A percentile compares a stretch with the other conserved stretches of the same genome.
phyloP scores from a whole-genome alignment of 1,140 invertebrate genomes.

The Sminthurides bifidus region DNA sequence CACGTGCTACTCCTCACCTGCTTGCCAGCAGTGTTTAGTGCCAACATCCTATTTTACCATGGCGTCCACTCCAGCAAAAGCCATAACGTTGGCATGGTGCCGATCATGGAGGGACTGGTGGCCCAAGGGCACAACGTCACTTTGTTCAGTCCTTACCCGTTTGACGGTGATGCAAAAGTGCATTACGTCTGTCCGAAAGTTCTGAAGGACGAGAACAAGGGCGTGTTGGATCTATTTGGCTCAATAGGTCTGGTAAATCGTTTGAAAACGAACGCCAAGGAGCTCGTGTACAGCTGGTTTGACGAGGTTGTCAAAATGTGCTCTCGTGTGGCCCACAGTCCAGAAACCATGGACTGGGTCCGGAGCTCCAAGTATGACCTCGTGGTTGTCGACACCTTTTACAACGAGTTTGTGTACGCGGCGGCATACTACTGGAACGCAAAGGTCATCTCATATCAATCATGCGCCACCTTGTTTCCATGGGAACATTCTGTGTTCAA shows the following conservation, averaged over 20 bases:
- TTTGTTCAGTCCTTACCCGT: no score
- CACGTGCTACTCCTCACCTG: not conserved
- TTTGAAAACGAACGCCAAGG: not conserved
- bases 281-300: not conserved
- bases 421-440: no score
- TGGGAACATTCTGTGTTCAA: no score
- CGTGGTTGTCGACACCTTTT: no score
- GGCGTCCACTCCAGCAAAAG: not conserved
- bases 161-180: not conserved
- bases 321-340: no score
- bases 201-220: not conserved
- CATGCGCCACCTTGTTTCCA: no score
- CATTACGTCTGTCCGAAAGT: not conserved
- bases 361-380: no score
- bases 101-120: not conserved
- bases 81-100: not conserved
- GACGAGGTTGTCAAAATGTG: not conserved
- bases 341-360: no score
- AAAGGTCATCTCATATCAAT: no score
- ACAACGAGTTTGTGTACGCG: no score
- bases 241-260: not conserved
- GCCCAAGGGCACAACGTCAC: not conserved
- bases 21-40: not conserved
- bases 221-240: not conserved
- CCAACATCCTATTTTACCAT: constrained; percentile 1